Percentiles rank a stretch among this genome's conserved stretches.
These are phyloP conservation scores for Actinia tenebrosa DNA, from an alignment of 64 coral and sea anemone genomes.

Conservation along the genomic window DNA sequence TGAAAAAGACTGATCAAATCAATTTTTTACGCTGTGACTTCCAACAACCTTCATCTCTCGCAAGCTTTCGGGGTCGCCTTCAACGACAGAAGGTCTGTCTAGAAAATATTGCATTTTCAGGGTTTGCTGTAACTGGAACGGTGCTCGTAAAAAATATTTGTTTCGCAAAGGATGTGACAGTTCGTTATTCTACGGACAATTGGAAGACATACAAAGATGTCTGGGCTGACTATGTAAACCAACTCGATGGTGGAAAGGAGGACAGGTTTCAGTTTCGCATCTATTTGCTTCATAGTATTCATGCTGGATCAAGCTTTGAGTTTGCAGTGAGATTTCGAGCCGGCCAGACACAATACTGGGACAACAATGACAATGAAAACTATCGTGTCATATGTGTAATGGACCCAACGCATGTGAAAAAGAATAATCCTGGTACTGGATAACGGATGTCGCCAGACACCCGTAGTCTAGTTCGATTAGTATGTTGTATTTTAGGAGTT, in stretches of 20 bases:
- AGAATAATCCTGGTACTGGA: background rate
- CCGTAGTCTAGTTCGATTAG: background rate
- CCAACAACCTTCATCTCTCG: conserved; percentile 50
- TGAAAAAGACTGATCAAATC: conserved; percentile 19
- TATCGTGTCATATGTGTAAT: conserved; percentile 54
- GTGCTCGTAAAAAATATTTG: conserved; percentile 82
- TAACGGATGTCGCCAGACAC: background rate
- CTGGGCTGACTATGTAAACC: conserved; percentile 83
- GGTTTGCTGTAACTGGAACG: conserved; percentile 69
- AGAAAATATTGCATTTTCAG: conserved; percentile 78
- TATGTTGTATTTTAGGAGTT: background rate
- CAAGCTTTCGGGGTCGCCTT: conserved; percentile 39
- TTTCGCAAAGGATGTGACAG: conserved; percentile 83
- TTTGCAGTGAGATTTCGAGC: conserved; percentile 68
- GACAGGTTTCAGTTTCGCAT: conserved; percentile 89
- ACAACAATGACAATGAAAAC: conserved; percentile 69
- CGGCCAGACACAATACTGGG: conserved; percentile 64
- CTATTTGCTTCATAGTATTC: conserved; percentile 55
- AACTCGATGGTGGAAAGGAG: conserved; percentile 58
- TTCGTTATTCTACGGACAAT: conserved; percentile 64
- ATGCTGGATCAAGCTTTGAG: conserved; percentile 56
- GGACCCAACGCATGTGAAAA: background rate
- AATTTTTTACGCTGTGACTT: conserved; percentile 66
- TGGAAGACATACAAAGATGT: conserved; percentile 69
- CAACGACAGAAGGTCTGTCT: conserved; percentile 68